Conservation (phyloP, 2,113 vertebrate species). For the Arizona elegans region DNA sequence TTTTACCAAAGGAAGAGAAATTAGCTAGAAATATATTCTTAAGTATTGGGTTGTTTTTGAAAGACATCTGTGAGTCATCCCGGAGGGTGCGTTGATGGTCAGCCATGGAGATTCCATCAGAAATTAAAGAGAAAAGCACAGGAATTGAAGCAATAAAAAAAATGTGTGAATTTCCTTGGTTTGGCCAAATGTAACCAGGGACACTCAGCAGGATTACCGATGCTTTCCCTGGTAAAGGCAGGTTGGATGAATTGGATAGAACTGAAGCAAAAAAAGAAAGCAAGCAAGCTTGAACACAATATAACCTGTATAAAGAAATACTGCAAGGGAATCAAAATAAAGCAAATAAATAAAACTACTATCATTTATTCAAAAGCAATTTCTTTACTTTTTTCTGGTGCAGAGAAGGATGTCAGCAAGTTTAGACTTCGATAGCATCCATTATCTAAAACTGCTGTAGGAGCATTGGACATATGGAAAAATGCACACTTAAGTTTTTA, state of each 20-base stretch:
- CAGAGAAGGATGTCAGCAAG: background rate
- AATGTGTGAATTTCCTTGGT: background rate
- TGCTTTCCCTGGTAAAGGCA: background rate
- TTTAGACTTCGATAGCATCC: background rate
- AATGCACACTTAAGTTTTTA: background rate
- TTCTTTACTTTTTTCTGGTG: background rate
- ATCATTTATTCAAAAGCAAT: constrained; percentile 9
- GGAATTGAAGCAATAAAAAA: background rate
- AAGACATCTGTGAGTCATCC: too few relatives aligned
- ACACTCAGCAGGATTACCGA: too few relatives aligned
- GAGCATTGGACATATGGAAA: background rate
- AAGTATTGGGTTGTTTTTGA: too few relatives aligned
- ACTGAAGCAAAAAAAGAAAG: background rate
- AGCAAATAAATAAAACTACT: background rate
- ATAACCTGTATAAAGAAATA: background rate
- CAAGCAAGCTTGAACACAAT: background rate
- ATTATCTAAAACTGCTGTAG: background rate
- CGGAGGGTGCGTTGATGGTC: background rate
- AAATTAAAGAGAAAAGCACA: background rate
- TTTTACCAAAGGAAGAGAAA: background rate
- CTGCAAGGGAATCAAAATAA: background rate
- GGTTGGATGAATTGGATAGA: background rate
- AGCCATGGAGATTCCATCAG: background rate
- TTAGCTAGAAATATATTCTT: background rate
- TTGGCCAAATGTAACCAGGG: background rate